A percentile compares a stretch with the other conserved stretches of the same genome.
Conservation (phyloP, 2,113 vertebrate species). For the Shinisaurus crocodilurus region DNA sequence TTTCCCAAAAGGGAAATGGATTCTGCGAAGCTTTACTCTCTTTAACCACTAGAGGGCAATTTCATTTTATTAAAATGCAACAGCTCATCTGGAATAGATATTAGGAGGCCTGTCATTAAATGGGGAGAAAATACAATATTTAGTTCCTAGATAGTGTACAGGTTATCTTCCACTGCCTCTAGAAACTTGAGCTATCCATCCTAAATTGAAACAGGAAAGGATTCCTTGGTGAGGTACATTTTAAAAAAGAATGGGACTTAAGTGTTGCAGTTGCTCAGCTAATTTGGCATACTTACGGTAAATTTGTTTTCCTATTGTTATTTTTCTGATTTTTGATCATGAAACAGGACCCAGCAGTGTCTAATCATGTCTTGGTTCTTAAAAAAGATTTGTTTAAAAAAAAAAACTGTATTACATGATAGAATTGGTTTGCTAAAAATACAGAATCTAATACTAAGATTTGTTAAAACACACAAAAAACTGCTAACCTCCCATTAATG, state of each 20-base stretch:
- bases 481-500: background rate
- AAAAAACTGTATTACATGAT: background rate
- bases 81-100: accelerated
- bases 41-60: constrained; percentile 74
- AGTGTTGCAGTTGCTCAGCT: background rate
- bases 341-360: background rate
- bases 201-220: background rate
- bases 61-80: constrained; percentile 8
- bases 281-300: background rate
- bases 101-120: background rate
- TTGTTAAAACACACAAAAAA: background rate
- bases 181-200: background rate
- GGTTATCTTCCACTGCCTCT: background rate
- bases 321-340: background rate
- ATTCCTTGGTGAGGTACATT: background rate
- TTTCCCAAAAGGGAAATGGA: background rate
- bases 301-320: background rate
- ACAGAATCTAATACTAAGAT: background rate
- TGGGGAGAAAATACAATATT: background rate
- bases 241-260: background rate
- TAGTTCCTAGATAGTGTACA: background rate
- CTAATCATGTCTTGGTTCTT: background rate
- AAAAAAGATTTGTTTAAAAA: background rate
- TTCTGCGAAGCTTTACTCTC: background rate
- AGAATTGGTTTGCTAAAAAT: no score